These are phyloP conservation scores for Rhagium mordax DNA, from an alignment of 2,888 invertebrate genomes.

Conservation along the genomic window DNA sequence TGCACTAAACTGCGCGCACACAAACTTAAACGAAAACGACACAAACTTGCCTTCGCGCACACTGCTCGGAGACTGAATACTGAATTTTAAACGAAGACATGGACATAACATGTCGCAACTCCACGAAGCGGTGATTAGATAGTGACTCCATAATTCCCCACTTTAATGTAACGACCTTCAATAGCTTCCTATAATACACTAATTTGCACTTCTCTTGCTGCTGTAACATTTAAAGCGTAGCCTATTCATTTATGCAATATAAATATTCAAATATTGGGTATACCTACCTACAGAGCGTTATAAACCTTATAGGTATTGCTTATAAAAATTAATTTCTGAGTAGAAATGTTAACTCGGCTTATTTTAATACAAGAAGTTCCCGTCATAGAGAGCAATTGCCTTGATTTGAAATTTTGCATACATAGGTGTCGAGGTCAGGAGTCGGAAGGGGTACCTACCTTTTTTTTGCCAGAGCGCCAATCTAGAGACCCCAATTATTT, in stretches of 20 bases:
- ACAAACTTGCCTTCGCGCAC: slow-evolving; percentile 37
- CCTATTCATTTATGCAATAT: background rate
- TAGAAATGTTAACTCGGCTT: too few relatives aligned
- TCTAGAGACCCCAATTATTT: too few relatives aligned
- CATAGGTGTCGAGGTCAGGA: too few relatives aligned
- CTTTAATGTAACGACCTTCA: slow-evolving; percentile 27
- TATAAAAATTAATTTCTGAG: too few relatives aligned
- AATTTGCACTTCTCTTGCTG: background rate
- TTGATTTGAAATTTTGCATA: too few relatives aligned
- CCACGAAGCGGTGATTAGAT: slow-evolving; percentile 54
- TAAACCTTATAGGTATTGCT: too few relatives aligned
- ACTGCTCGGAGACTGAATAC: slow-evolving; percentile 38
- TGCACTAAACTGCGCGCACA: slow-evolving; percentile 42
- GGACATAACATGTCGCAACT: slow-evolving; percentile 43
- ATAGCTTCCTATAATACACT: slow-evolving; percentile 24
- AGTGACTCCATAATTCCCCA: slow-evolving; percentile 48
- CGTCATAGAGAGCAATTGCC: too few relatives aligned
- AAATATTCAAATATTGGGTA: too few relatives aligned
- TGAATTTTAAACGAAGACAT: slow-evolving; percentile 34
- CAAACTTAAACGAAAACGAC: slow-evolving; percentile 52
- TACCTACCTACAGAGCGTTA: too few relatives aligned
- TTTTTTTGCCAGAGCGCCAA: too few relatives aligned
- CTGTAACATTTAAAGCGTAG: background rate
- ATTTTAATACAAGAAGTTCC: too few relatives aligned
- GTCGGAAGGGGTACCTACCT: too few relatives aligned